phyloP scores from a whole-genome alignment of 1,140 invertebrate species.

The Zaprionus vittiger region DNA sequence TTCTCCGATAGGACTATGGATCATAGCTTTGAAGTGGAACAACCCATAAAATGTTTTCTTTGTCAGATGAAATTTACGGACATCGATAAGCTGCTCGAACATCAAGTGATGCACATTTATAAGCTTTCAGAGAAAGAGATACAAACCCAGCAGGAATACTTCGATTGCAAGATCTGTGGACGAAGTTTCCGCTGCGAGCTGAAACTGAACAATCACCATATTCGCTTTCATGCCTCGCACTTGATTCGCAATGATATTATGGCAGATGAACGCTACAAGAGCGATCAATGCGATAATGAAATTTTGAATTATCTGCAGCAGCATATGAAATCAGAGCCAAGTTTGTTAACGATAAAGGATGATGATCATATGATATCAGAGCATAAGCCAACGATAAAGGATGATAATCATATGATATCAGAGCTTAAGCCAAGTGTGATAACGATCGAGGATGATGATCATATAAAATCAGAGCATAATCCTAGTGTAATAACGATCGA shows the following conservation, averaged over 20 bases:
- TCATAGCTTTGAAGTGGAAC: neutral
- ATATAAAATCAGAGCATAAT: neutral
- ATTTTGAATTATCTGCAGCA: constrained; percentile 2
- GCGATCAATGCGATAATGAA: constrained; percentile 30
- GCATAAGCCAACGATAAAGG: too few species aligned
- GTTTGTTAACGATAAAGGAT: too few species aligned
- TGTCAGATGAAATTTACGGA: constrained; percentile 45
- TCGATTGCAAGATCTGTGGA: constrained; percentile 49
- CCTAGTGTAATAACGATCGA: neutral
- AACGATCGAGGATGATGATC: too few species aligned
- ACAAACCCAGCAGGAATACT: neutral
- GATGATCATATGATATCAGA: too few species aligned
- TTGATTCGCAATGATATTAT: constrained; percentile 4
- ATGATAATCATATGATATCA: too few species aligned
- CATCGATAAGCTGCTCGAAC: constrained; percentile 39
- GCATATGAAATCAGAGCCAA: constrained; percentile 15
- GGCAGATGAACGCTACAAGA: constrained; percentile 5
- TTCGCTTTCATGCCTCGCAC: constrained; percentile 32
- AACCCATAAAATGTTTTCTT: constrained; percentile 33
- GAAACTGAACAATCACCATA: constrained; percentile 33
- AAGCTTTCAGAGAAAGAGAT: neutral
- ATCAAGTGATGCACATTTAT: constrained; percentile 22
- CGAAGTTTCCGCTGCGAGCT: constrained; percentile 35
- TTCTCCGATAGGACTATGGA: neutral
- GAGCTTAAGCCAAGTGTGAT: too few species aligned